A percentile compares a stretch with the other conserved stretches of the same genome.
phyloP scores from a whole-genome alignment of 2,888 invertebrate species.

The Xanthia icteritia region DNA sequence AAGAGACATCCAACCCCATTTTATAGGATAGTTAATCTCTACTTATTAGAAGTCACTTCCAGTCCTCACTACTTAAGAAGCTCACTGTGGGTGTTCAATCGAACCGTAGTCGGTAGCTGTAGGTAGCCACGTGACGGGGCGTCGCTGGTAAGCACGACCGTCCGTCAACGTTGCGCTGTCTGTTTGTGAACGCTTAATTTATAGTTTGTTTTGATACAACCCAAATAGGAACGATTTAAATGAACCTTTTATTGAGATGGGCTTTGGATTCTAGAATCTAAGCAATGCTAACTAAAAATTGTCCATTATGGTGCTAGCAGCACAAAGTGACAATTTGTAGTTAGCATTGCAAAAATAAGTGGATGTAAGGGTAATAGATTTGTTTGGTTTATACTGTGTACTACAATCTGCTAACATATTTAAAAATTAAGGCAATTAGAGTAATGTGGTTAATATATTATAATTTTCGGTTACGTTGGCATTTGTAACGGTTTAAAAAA shows the following conservation, averaged over 20 bases:
- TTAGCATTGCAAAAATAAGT: background rate
- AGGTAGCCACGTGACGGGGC: constrained; percentile 12
- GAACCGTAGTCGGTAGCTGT: background rate
- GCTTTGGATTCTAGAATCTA: constrained; percentile 2
- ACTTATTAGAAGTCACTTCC: background rate
- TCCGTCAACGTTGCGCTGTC: constrained; percentile 36
- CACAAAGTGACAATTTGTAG: background rate
- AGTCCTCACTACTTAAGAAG: constrained; percentile 2
- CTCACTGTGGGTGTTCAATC: background rate
- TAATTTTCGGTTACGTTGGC: background rate
- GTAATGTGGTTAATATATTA: background rate
- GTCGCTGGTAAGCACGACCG: constrained; percentile 10
- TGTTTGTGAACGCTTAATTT: constrained; percentile 49
- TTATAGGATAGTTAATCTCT: background rate
- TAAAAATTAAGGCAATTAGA: background rate
- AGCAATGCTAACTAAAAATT: no score
- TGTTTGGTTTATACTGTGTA: background rate
- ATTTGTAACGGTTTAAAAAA: background rate
- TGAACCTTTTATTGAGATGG: background rate
- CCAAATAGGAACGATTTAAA: constrained; percentile 10
- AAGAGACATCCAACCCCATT: background rate
- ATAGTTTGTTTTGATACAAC: constrained; percentile 51
- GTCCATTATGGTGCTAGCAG: no score
- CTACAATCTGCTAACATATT: background rate
- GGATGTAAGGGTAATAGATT: background rate